Base-by-base conservation (phyloP, 2,888 invertebrate species). In the Drosophila sordidapex region DNA sequence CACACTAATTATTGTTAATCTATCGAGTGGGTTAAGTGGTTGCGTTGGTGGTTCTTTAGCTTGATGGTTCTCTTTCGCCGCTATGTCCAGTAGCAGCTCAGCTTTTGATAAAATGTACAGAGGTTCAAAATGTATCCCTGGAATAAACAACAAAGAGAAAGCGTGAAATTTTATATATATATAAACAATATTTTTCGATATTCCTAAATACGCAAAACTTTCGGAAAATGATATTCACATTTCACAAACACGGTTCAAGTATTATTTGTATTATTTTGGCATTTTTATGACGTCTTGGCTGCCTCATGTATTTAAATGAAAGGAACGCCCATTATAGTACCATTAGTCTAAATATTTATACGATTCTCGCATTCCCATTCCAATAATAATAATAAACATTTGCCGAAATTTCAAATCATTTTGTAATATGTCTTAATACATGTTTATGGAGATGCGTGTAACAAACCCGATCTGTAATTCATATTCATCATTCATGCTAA, bases 71-170 rank as follows among this genome's bases (percentile, higher is more conserved):
- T 36, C 15, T 29, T 46, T 13, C 15, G 63, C 63, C 49, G 43
- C 66, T 70, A 40, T 56, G 35, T 69, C 51, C 69, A 79, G 64
- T 79, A 64, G 74, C 68, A 76, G 74, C 68, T 71, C 46, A 67
- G 69, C 59, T 65, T 3, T 29, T 27, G 52, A 65, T 64, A 29
- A 56, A 70, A 46, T 73, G 66, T 74, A 74, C 69, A 70, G 54
- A 80, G 83, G 63, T 76, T 74, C 79, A 74, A 82, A 51, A 53
- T 79, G 69, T 83, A 89, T 85, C 85, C 85, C 85, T 85, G 21
- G 0, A 51, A 57, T 8, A 40, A 1, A 15, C 7, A 58, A 5
- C 54, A 49, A 33, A 18, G 46, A 15, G 10, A 13, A 36, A 18
- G 10, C 38, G 7, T 38, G 1, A 51, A 1, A 51, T 51, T 29